Conservation (phyloP, 2,113 vertebrate genomes). For the Cnemophilus loriae region DNA sequence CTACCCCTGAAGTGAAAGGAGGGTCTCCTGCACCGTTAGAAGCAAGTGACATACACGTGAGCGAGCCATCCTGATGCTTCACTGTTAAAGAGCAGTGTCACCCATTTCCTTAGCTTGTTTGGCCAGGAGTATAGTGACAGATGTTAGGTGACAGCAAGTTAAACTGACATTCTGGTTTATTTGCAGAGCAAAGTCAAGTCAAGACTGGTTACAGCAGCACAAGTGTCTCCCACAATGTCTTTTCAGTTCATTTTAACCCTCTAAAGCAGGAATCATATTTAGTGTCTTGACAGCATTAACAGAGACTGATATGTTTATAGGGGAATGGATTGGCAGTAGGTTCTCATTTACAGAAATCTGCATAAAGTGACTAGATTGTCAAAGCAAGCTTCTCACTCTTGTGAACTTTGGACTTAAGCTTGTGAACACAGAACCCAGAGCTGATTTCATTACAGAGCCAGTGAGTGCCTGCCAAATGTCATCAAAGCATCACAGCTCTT, state of each 20-base stretch:
- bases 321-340: neutral
- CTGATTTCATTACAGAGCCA: neutral
- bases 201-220: constrained; percentile 13
- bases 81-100: neutral
- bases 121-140: neutral
- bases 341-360: constrained; percentile 3
- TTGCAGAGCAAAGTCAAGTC: constrained; percentile 41
- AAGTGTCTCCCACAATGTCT: neutral
- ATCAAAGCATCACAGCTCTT: neutral
- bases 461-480: neutral
- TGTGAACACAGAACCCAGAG: neutral
- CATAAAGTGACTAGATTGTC: neutral
- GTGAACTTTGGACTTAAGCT: neutral
- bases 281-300: neutral
- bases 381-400: neutral
- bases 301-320: neutral
- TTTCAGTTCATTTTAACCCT: neutral
- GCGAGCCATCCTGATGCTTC: neutral
- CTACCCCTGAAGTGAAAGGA: neutral
- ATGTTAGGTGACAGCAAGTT: constrained; percentile 27
- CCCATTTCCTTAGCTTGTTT: constrained; percentile 26
- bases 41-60: neutral
- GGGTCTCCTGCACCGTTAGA: neutral
- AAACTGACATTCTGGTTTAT: constrained; percentile 43
- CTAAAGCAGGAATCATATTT: neutral